Evolutionary conservation across 2,113 vertebrate genomes (phyloP).

Genomic region (Brienomyrus longianalis): DNA sequence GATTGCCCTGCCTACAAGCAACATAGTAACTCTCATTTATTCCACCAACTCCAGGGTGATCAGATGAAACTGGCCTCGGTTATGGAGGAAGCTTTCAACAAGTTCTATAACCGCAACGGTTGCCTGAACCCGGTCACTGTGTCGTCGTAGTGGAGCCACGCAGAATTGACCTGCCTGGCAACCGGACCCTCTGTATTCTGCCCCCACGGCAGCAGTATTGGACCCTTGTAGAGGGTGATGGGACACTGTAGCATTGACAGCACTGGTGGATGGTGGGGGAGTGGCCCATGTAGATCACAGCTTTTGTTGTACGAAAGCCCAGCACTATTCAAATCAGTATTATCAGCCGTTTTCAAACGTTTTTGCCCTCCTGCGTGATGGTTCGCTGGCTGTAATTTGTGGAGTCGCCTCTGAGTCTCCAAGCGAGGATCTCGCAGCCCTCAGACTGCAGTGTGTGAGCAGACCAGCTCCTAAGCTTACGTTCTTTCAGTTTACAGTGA

Average conservation of each 20-base stretch:
- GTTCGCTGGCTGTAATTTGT: not conserved
- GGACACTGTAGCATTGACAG: constrained; percentile 41
- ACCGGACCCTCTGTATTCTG: constrained; percentile 29
- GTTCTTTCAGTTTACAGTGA: not conserved
- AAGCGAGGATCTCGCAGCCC: not conserved
- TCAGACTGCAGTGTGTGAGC: not conserved
- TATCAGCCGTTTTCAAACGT: constrained; percentile 51
- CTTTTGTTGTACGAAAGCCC: constrained; percentile 46
- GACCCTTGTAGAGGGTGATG: constrained; percentile 25
- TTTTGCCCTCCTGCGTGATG: not conserved
- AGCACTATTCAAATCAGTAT: constrained; percentile 55
- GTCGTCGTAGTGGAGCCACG: constrained; percentile 73
- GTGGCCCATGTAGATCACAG: constrained; percentile 48
- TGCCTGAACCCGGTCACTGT: constrained; percentile 87
- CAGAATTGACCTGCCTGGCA: not conserved
- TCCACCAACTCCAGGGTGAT: constrained; percentile 67
- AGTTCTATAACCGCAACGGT: constrained; percentile 87
- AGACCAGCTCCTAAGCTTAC: not conserved
- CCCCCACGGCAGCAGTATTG: constrained; percentile 38
- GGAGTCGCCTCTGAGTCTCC: not conserved
- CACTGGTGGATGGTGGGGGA: constrained; percentile 23
- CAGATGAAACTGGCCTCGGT: constrained; percentile 83
- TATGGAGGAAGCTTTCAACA: constrained; percentile 93
- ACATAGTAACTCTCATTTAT: not conserved
- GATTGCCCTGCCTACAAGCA: not conserved